Conservation (phyloP, 2,797 vertebrate species). For the Salmo trutta region DNA sequence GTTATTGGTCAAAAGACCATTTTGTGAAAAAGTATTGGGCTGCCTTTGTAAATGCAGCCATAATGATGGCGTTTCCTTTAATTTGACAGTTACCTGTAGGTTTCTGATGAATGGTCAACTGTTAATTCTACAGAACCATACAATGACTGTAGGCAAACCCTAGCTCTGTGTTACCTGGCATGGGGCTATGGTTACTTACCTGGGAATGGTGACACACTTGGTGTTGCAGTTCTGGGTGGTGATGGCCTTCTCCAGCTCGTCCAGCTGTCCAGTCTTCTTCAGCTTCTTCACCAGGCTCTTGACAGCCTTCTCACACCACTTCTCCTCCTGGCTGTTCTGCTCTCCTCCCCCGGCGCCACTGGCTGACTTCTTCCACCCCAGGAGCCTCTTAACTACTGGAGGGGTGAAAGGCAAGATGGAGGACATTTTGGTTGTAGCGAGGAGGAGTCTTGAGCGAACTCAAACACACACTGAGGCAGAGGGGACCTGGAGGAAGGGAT, state of each 20-base stretch:
- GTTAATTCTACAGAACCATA: neutral
- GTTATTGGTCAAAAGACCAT: too few species aligned
- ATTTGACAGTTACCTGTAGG: too few species aligned
- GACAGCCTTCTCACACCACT: conserved; percentile 98
- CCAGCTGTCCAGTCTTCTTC: conserved; percentile 96
- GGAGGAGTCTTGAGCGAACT: conserved; percentile 54
- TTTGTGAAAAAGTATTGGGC: too few species aligned
- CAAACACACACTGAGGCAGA: conserved; percentile 38
- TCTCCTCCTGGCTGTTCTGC: conserved; percentile 97
- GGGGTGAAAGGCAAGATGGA: conserved; percentile 98
- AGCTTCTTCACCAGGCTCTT: conserved; percentile 98
- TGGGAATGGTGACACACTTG: conserved; percentile 98
- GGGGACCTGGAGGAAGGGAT: conserved; percentile 56
- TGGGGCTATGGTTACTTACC: conserved; percentile 71
- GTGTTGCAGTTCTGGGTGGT: conserved; percentile 98
- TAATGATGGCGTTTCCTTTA: too few species aligned
- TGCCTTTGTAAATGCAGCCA: too few species aligned
- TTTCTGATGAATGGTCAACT: neutral
- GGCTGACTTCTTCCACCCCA: conserved; percentile 96
- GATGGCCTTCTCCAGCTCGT: conserved; percentile 98
- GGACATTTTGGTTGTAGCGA: conserved; percentile 80
- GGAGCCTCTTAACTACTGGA: conserved; percentile 96
- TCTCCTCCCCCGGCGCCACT: conserved; percentile 87
- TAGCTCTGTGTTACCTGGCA: neutral
- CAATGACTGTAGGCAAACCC: neutral